Evolutionary conservation across 2,113 vertebrate genomes (phyloP), one percentile per base, ranked within the genome.

Genomic region (Dasyornis broadbenti): DNA sequence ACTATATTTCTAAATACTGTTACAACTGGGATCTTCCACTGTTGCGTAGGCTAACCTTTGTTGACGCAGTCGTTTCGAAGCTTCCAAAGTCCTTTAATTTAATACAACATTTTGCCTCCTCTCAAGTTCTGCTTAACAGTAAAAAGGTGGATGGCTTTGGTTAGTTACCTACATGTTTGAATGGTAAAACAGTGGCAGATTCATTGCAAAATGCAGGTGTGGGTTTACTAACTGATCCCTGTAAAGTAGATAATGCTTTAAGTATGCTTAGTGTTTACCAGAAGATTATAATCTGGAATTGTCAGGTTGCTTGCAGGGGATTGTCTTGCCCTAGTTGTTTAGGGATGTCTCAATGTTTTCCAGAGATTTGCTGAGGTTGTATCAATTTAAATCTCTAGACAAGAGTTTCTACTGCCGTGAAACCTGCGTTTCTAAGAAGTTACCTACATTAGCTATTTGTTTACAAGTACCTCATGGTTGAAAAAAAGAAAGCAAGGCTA

Each of bases 151-250:
- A 35, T 14, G 2, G 13, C 90, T 92, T 59, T 82, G 30, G 21
- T 79, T 73, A 59, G 27, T 87, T 49, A 21, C 20, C 8, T 85
- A 2, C 10, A 0, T 79, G 21, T 72, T 87, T 90, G 75, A 81
- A 39, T 5, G 26, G 44, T 70, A 60, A 94, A 97, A 97, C 96
- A 97, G 96, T 97, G 96, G 96, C 95, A 97, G 96, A 97, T 97
- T 94, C 96, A 64, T 92, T 95, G 60, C 85, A 90, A 93, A 94
- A 88, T 64, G 87, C 54, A 97, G 96, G 96, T 97, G 95, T 96
- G 95, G 96, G 95, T 95, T 95, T 97, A 97, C 96, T 97, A 96
- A 97, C 96, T 86, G 82, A 42, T 87, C 63, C 52, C 56, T 91
- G 59, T 90, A 15, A 85, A 85, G 60, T 44, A 44, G 24, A 52